Conservation (phyloP, 2,888 invertebrate genomes). For the Ormyrus thymus region DNA sequence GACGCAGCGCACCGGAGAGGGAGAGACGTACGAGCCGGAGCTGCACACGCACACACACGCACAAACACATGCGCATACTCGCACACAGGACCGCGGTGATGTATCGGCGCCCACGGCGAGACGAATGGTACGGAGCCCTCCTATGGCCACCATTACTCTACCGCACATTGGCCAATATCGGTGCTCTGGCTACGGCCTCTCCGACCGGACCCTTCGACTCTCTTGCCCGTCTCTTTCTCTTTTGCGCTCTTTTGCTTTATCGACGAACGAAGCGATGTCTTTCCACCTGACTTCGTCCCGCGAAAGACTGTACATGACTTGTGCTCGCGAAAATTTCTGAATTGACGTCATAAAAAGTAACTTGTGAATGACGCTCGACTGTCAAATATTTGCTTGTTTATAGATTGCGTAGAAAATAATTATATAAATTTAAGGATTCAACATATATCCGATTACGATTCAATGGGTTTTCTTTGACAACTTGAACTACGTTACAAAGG, state of each 20-base stretch:
- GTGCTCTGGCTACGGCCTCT: slow-evolving; percentile 33
- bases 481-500: no score
- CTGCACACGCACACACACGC: no score
- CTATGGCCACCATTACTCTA: slow-evolving; percentile 69
- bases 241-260: neutral
- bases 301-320: neutral
- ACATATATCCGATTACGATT: no score
- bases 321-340: neutral
- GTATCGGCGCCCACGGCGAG: slow-evolving; percentile 70
- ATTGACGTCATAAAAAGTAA: neutral
- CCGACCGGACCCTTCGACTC: neutral
- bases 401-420: no score
- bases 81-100: slow-evolving; percentile 2
- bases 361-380: neutral
- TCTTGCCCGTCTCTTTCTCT: slow-evolving; percentile 41
- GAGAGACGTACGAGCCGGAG: slow-evolving; percentile 37
- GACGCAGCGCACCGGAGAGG: no score
- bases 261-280: no score
- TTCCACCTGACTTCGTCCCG: no score
- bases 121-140: slow-evolving; percentile 70
- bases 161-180: slow-evolving; percentile 69
- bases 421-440: no score
- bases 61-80: no score
- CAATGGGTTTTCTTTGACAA: no score
- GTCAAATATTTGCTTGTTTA: no score